Evolutionary conservation across 2,113 vertebrate species (phyloP), one percentile per base, ranked within the genome.

Genomic region (Anarhynchus alexandrinus): DNA sequence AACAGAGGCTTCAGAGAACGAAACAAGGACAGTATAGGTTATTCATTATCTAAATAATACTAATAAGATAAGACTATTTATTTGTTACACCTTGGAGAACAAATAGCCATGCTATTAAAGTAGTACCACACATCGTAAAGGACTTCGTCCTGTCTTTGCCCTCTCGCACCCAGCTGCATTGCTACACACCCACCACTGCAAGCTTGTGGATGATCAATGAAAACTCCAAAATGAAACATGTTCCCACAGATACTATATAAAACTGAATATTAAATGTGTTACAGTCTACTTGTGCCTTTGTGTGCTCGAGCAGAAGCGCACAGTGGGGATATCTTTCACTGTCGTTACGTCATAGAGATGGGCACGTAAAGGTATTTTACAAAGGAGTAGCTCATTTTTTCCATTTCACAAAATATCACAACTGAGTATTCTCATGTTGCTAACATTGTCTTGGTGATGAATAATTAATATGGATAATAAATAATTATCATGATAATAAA

Each of bases 171-270:
- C 27, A 84, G 8, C 19, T 3, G 1, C 0, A 0, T 27, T 3
- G 0, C 14, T 70, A 19, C 20, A 25, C 0, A 0, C 3, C 5
- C 29, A 36, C 15, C 8, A 40, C 15, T 40, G 10, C n/a, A 74
- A 70, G 5, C 10, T 22, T 10, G 0, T 11, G 17, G 25, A 45
- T 23, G 29, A 65, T 55, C 27, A 54, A 9, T 17, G 13, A 82
- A 91, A 79, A 76, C 13, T 64, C 45, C 32, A 64, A 94, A 84
- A 74, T 18, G 1, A 43, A 73, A 66, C 5, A 4, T 25, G 6
- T 32, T 81, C 8, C 26, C 15, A 38, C 9, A 78, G 23, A 74
- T 43, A 5, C 15, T 69, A 5, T 65, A 65, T 55, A 73, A 77
- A 93, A 88, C 4, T n/a, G 6, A 18, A 36, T 80, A 30, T 54